These are phyloP conservation scores for Siderastrea siderea DNA, from an alignment of 92 coral and sea anemone species.

Conservation along the genomic window DNA sequence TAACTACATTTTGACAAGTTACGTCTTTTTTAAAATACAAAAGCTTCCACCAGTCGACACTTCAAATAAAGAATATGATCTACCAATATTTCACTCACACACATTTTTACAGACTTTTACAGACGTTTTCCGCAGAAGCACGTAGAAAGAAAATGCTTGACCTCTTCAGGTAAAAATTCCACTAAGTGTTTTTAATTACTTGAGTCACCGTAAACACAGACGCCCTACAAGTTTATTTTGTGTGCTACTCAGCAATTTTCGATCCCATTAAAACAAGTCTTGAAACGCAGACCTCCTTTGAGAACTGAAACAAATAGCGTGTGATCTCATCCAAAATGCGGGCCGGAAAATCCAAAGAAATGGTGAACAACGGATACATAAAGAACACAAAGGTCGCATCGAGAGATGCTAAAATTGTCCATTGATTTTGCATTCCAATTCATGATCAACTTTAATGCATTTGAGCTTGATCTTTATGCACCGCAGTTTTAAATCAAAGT, in stretches of 20 bases:
- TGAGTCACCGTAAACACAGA: slow-evolving; percentile 6
- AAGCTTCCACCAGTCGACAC: not conserved
- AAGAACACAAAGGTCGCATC: slow-evolving; percentile 23
- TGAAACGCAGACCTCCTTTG: not conserved
- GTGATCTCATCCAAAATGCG: slow-evolving; percentile 13
- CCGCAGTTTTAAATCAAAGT: slow-evolving; percentile 48
- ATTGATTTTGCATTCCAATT: slow-evolving; percentile 34
- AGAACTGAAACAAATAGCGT: slow-evolving; percentile 10
- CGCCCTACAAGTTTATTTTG: not conserved
- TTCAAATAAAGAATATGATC: not conserved
- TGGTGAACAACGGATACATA: not conserved
- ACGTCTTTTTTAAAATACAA: not conserved
- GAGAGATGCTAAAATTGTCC: slow-evolving; percentile 15
- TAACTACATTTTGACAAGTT: slow-evolving; percentile 1
- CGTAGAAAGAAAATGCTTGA: not conserved
- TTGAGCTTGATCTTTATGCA: slow-evolving; percentile 18
- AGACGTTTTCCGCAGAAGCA: not conserved
- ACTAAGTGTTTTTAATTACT: not conserved
- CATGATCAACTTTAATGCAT: not conserved
- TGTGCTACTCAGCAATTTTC: not conserved
- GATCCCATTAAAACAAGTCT: not conserved
- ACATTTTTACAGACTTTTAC: not conserved
- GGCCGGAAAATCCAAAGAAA: slow-evolving; percentile 20
- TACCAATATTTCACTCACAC: not conserved
- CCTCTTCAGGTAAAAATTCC: not conserved